Conservation (phyloP, 1,140 invertebrate species). For the Diorhabda carinulata region DNA sequence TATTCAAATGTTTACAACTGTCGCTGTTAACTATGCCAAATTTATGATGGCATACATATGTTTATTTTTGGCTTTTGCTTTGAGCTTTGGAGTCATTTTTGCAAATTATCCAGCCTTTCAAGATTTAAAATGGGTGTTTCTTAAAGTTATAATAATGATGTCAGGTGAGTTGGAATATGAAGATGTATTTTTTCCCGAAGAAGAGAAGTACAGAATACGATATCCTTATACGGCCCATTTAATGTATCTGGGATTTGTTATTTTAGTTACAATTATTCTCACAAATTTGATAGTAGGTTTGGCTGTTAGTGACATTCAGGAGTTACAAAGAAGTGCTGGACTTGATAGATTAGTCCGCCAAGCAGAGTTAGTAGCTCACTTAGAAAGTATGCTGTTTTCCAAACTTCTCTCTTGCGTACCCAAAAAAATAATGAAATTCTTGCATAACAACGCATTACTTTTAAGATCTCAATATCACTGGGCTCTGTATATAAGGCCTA, state of each 20-base stretch:
- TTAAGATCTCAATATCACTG: slow-evolving; percentile 67
- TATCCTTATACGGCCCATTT: slow-evolving; percentile 70
- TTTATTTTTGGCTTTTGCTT: slow-evolving; percentile 71
- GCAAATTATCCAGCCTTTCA: slow-evolving; percentile 69
- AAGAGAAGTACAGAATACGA: slow-evolving; percentile 46
- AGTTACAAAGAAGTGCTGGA: slow-evolving; percentile 76
- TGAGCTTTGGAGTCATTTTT: slow-evolving; percentile 75
- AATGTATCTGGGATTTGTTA: slow-evolving; percentile 71
- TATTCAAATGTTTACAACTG: slow-evolving; percentile 82
- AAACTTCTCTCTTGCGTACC: slow-evolving; percentile 65
- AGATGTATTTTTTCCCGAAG: slow-evolving; percentile 70
- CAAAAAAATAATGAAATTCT: slow-evolving; percentile 57
- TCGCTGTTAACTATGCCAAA: slow-evolving; percentile 77
- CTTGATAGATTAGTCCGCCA: slow-evolving; percentile 74
- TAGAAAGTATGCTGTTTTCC: slow-evolving; percentile 79
- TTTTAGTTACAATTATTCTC: slow-evolving; percentile 79
- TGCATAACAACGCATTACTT: slow-evolving; percentile 66
- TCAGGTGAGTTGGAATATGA: slow-evolving; percentile 80
- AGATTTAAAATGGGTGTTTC: slow-evolving; percentile 57
- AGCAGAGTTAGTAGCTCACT: slow-evolving; percentile 71
- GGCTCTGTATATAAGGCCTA: slow-evolving; percentile 67
- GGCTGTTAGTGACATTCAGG: slow-evolving; percentile 78
- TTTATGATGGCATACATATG: slow-evolving; percentile 77
- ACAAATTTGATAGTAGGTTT: slow-evolving; percentile 82
- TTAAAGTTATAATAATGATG: slow-evolving; percentile 87